phyloP scores from a whole-genome alignment of 1,140 invertebrate genomes.

The Dicyema japonicum region DNA sequence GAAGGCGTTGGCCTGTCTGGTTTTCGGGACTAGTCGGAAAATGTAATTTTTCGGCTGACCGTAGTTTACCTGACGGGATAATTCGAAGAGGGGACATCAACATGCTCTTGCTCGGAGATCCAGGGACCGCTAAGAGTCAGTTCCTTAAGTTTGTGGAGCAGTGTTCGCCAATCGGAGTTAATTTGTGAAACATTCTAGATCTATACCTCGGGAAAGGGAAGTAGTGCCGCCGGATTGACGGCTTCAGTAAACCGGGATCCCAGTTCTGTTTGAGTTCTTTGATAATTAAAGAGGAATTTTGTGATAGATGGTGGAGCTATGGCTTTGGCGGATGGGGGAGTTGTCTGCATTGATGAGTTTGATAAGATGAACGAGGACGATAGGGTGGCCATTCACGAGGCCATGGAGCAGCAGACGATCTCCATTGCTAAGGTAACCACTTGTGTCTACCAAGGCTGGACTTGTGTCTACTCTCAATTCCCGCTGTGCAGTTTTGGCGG shows the following conservation, averaged over 20 bases:
- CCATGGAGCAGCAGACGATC: conserved; percentile 99
- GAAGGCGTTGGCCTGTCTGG: conserved; percentile 65
- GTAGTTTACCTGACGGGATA: conserved; percentile 57
- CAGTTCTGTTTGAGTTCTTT: conserved; percentile 29
- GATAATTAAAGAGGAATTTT: conserved; percentile 44
- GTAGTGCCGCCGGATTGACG: conserved; percentile 82
- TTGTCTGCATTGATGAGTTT: conserved; percentile 97
- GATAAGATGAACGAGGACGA: conserved; percentile 99
- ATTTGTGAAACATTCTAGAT: conserved; percentile 19
- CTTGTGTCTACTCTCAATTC: conserved; percentile 94
- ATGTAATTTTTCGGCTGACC: conserved; percentile 9
- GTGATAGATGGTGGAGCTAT: conserved; percentile 97
- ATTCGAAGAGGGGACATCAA: conserved; percentile 83
- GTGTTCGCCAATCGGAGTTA: conserved; percentile 54
- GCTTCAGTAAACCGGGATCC: conserved; percentile 83
- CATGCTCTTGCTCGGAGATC: conserved; percentile 68
- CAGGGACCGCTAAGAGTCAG: conserved; percentile 91
- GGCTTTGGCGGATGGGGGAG: conserved; percentile 90
- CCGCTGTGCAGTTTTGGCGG: conserved; percentile 77
- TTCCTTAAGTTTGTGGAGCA: conserved; percentile 82
- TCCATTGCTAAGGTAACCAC: conserved; percentile 62
- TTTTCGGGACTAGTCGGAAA: conserved; percentile 51
- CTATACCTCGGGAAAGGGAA: conserved; percentile 93
- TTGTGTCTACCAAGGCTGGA: conserved; percentile 34
- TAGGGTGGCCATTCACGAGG: conserved; percentile 90